phyloP scores from a whole-genome alignment of 2,113 vertebrate species.

The Melanerpes formicivorus region DNA sequence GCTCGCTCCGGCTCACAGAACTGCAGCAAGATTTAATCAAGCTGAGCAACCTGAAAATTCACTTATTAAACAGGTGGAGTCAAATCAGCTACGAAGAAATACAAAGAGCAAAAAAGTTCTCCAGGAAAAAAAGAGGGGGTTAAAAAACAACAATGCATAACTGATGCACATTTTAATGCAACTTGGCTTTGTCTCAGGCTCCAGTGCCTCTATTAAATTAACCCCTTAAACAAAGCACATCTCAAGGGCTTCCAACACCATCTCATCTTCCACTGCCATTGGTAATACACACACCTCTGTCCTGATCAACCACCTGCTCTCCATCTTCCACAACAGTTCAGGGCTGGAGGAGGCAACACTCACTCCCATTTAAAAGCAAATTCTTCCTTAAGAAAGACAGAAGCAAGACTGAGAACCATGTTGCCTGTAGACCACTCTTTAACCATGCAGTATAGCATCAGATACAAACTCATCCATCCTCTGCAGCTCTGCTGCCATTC shows the following conservation, averaged over 20 bases:
- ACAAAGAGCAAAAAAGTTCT: not conserved
- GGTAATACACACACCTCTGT: not conserved
- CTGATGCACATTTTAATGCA: not conserved
- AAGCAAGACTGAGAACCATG: accelerated
- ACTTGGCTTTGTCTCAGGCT: not conserved
- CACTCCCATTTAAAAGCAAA: accelerated
- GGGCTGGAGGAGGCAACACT: not conserved
- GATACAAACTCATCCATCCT: not conserved
- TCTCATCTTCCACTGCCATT: not conserved
- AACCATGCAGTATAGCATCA: accelerated
- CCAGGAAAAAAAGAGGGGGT: no score
- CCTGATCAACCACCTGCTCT: not conserved
- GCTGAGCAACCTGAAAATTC: not conserved
- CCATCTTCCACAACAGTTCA: not conserved
- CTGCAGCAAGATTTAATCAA: not conserved
- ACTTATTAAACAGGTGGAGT: not conserved
- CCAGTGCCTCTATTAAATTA: not conserved
- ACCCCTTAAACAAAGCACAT: not conserved
- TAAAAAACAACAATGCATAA: no score
- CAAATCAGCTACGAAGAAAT: not conserved
- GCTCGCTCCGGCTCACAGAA: not conserved
- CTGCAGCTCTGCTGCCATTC: not conserved
- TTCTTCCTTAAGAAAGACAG: not conserved
- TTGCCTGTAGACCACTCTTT: not conserved
- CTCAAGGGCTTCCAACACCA: not conserved